phyloP scores from a whole-genome alignment of 2,113 vertebrate genomes.

The Lampris megalopsis region DNA sequence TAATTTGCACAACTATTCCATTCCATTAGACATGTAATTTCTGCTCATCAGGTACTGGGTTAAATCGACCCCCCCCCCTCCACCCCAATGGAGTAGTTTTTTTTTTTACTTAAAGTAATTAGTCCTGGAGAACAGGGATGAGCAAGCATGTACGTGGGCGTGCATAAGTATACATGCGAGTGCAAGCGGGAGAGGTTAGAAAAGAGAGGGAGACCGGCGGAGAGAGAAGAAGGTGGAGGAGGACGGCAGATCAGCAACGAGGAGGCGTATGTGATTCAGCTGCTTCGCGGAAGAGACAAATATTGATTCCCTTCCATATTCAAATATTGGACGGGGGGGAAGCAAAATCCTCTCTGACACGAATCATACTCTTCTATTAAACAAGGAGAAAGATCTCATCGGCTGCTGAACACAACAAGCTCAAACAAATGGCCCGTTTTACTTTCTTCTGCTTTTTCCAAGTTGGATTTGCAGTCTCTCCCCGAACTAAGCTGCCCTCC shows the following conservation, averaged over 20 bases:
- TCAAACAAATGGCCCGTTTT: not conserved
- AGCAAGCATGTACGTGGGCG: conserved; percentile 47
- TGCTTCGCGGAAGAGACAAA: conserved; percentile 20
- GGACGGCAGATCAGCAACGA: conserved; percentile 1
- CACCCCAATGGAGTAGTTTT: conserved; percentile 81
- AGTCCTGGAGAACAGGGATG: conserved; percentile 72
- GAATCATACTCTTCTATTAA: conserved; percentile 30
- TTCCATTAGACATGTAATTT: conserved; percentile 92
- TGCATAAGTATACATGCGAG: conserved; percentile 40
- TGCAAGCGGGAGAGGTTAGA: conserved; percentile 20
- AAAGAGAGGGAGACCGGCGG: not conserved
- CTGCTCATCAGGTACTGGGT: conserved; percentile 86
- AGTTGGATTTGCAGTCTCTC: not conserved
- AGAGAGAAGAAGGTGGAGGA: conserved; percentile 6
- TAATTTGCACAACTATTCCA: conserved; percentile 88
- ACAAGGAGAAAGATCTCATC: conserved; percentile 7
- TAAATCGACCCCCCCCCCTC: too few relatives aligned
- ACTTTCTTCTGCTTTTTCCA: not conserved
- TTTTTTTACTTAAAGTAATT: conserved; percentile 86
- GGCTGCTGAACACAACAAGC: not conserved
- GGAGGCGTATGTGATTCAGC: conserved; percentile 20
- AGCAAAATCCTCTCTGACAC: not conserved
- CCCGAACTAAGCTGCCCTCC: not conserved
- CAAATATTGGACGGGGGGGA: not conserved
- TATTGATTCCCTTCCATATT: conserved; percentile 24